These are phyloP conservation scores for Anthophora plumipes DNA, from an alignment of 2,888 invertebrate genomes.

Conservation along the genomic window DNA sequence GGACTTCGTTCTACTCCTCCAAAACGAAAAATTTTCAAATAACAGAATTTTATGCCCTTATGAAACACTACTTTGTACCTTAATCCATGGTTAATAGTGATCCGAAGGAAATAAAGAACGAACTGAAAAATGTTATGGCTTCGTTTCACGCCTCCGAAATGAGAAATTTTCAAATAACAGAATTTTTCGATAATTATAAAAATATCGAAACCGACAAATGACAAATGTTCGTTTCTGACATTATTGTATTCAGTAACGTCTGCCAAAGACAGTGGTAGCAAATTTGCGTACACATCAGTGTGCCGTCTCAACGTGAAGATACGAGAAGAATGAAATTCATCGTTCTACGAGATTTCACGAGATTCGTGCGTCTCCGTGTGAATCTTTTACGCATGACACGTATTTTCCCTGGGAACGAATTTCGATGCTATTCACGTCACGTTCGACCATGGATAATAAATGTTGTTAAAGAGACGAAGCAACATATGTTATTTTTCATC, in stretches of 20 bases:
- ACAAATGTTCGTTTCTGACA: constrained; percentile 17
- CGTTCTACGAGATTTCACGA: constrained; percentile 17
- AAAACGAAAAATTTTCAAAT: too few species aligned
- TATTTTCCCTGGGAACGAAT: constrained; percentile 19
- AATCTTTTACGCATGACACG: constrained; percentile 32
- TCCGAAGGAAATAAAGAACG: too few species aligned
- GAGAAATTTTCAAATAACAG: neutral
- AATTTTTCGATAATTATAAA: neutral
- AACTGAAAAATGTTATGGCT: neutral
- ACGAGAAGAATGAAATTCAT: constrained; percentile 19
- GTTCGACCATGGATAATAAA: constrained; percentile 39
- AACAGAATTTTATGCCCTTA: too few species aligned
- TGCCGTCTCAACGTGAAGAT: neutral
- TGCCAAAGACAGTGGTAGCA: constrained; percentile 7
- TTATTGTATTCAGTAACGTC: constrained; percentile 20
- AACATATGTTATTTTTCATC: constrained; percentile 25
- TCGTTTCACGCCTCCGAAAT: too few species aligned
- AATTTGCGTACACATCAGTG: constrained; percentile 42
- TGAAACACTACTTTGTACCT: too few species aligned
- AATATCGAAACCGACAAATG: neutral
- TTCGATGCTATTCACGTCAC: constrained; percentile 25
- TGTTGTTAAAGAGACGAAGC: constrained; percentile 51
- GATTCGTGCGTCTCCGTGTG: constrained; percentile 7
- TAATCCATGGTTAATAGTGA: too few species aligned
- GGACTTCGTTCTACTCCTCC: too few species aligned